A percentile compares a stretch with the other conserved stretches of the same genome.
Conservation (phyloP, 2,888 invertebrate genomes). For the Orchestes rusci region DNA sequence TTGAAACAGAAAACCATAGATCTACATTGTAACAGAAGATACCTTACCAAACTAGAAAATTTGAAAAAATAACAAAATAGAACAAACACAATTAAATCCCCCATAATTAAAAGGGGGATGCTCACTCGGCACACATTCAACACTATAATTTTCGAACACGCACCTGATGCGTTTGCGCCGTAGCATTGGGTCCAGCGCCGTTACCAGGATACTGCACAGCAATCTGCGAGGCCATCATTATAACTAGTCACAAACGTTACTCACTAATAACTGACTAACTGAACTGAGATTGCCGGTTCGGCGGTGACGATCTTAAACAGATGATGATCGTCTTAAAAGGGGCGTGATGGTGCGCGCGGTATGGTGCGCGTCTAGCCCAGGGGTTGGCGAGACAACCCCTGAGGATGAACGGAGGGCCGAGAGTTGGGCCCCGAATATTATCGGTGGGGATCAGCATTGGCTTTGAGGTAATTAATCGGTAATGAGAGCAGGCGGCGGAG, state of each 20-base stretch:
- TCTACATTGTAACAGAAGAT: not conserved
- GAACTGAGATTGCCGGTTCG: conserved; percentile 39
- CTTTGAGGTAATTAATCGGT: too few relatives aligned
- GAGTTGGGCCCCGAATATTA: too few relatives aligned
- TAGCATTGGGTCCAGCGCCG: conserved; percentile 27
- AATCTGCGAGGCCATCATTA: conserved; percentile 41
- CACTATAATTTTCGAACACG: conserved; percentile 41
- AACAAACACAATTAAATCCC: not conserved
- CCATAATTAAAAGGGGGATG: conserved; percentile 17
- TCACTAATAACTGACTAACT: conserved; percentile 45
- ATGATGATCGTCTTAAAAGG: conserved; percentile 41
- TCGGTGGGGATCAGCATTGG: too few relatives aligned
- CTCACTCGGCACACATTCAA: conserved; percentile 11
- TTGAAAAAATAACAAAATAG: not conserved
- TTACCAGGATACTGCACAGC: conserved; percentile 40
- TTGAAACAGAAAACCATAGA: not conserved
- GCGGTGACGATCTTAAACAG: conserved; percentile 33
- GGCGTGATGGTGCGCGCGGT: conserved; percentile 39
- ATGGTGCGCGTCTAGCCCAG: conserved; percentile 31
- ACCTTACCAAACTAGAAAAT: not conserved
- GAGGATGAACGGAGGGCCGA: conserved; percentile 20
- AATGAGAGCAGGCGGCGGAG: too few relatives aligned
- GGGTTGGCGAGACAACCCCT: conserved; percentile 27
- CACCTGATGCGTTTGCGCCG: conserved; percentile 43
- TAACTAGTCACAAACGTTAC: conserved; percentile 23